These are phyloP conservation scores for Caenorhabditis briggsae DNA, from an alignment of 1,140 invertebrate species.

Conservation along the genomic window DNA sequence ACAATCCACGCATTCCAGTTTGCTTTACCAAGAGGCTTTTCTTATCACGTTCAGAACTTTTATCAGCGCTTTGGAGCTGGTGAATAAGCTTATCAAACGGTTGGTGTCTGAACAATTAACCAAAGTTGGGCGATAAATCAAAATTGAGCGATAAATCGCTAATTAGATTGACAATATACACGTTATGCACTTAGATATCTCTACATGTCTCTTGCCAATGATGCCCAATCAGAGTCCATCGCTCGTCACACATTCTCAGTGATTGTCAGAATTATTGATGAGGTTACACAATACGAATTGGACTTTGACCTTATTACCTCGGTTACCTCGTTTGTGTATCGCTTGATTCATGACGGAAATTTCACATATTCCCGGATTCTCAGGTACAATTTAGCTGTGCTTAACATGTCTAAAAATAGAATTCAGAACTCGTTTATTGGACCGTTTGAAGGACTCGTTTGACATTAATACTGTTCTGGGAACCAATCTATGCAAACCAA, in stretches of 20 bases:
- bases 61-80: constrained; percentile 71
- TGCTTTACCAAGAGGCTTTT: constrained; percentile 76
- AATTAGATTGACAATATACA: constrained; percentile 2
- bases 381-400: constrained; percentile 54
- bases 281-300: constrained; percentile 71
- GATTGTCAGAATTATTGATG: constrained; percentile 72
- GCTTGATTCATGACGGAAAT: constrained; percentile 69
- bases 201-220: constrained; percentile 68
- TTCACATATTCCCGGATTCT: constrained; percentile 71
- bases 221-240: constrained; percentile 63
- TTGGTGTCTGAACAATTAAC: constrained; percentile 40
- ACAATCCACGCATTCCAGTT: constrained; percentile 68
- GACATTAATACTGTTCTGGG: constrained; percentile 30
- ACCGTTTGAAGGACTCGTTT: constrained; percentile 66
- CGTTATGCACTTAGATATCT: constrained; percentile 66
- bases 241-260: constrained; percentile 74
- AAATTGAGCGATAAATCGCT: too few species aligned
- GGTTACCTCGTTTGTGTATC: constrained; percentile 73
- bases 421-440: constrained; percentile 69
- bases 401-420: neutral
- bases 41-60: constrained; percentile 73
- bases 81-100: constrained; percentile 72
- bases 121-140: too few species aligned
- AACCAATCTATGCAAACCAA: constrained; percentile 53
- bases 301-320: constrained; percentile 65